Base-by-base conservation (phyloP, 2,113 vertebrate genomes). In the Xenopus borealis region DNA sequence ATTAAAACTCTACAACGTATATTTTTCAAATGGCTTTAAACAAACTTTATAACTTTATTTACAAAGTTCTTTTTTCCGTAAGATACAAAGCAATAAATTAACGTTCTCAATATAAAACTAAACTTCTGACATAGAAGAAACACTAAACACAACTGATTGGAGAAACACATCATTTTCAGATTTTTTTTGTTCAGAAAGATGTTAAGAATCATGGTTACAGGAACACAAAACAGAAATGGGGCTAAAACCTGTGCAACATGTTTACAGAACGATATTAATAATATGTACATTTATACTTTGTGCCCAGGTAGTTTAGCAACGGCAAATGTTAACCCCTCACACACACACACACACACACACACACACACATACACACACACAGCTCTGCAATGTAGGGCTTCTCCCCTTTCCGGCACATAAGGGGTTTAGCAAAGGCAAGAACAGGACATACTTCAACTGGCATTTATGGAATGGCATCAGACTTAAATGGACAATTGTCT, bases 81-180 rank as follows among this genome's bases (percentile, higher is more conserved):
- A 88, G 86, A 89, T 95, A 95, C 92, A 95, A 95, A 95, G 90
- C 84, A 96, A 97, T 96, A 96, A 96, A 94, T 97, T 96, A 97
- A 96, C 92, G 89, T 93, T 93, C 92, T 95, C 92, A 93, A 93
- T 95, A 97, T 94, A 97, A 97, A 97, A 96, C 94, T 96, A 97
- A 95, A 95, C 92, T 93, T 77, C 94, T 89, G 90, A 94, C 95
- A 95, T 95, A 89, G 87, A 90, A 57, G 91, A 93, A 50, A 93
- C 90, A 91, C 91, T 93, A 95, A 94, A 93, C 94, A 96, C 92
- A 83, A 82, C 80, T 80, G 87, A 86, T 91, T 87, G 93, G 33
- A 91, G 92, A 92, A 90, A 88, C 93, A 95, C 94, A 92, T 55
- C 88, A 84, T 88, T 87, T 27, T 82, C 85, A 86, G 40, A 85